Evolutionary conservation across 1,140 invertebrate species (phyloP).

Genomic region (Psix sp.): DNA sequence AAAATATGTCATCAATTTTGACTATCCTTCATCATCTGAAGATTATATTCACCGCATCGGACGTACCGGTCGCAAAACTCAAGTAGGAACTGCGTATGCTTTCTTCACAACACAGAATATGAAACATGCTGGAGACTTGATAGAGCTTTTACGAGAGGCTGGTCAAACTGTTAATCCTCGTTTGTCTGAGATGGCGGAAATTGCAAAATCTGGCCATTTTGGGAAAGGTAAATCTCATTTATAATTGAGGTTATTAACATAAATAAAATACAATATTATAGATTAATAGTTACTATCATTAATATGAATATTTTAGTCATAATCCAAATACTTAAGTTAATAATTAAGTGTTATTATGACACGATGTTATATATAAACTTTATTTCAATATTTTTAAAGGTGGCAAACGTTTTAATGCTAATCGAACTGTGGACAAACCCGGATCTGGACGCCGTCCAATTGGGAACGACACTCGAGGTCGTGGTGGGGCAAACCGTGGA

Average conservation of each 20-base stretch:
- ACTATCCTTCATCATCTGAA: constrained; percentile 89
- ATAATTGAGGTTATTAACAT: too few species aligned
- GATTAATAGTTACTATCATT: too few species aligned
- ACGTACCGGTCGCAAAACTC: constrained; percentile 84
- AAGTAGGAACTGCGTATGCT: constrained; percentile 88
- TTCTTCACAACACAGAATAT: constrained; percentile 86
- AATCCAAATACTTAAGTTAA: too few species aligned
- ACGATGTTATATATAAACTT: too few species aligned
- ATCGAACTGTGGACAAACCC: constrained; percentile 55
- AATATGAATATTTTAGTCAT: too few species aligned
- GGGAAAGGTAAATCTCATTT: too few species aligned
- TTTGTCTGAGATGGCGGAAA: constrained; percentile 77
- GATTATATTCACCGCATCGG: constrained; percentile 93
- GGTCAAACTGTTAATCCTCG: constrained; percentile 83
- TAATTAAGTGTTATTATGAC: too few species aligned
- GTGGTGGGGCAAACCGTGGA: constrained; percentile 60
- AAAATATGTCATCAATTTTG: constrained; percentile 91
- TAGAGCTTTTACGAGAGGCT: constrained; percentile 84
- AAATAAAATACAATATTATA: too few species aligned
- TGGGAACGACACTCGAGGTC: constrained; percentile 58
- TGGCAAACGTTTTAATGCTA: constrained; percentile 65
- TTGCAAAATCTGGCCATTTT: constrained; percentile 69
- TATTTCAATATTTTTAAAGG: constrained; percentile 43
- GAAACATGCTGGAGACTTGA: constrained; percentile 83
- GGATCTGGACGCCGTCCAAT: constrained; percentile 58